phyloP scores from a whole-genome alignment of 2,888 invertebrate species.

The Isoperla grammatica region DNA sequence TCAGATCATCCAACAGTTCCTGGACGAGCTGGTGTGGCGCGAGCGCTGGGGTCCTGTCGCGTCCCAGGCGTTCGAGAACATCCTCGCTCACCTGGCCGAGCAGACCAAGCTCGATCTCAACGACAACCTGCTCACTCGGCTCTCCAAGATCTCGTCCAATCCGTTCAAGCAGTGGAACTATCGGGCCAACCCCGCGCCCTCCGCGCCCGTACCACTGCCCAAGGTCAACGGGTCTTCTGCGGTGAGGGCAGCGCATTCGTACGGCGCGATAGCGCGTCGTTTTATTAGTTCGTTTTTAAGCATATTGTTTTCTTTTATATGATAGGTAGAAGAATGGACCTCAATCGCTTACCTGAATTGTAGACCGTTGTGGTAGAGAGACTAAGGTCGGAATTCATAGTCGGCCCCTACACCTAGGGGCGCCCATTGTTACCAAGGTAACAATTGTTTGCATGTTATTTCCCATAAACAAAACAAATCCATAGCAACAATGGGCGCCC shows the following conservation, averaged over 20 bases:
- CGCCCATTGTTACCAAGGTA: too few species aligned
- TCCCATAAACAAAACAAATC: too few species aligned
- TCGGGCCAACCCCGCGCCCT: slow-evolving; percentile 3
- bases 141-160: slow-evolving; percentile 51
- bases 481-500: too few species aligned
- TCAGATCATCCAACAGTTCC: slow-evolving; percentile 83
- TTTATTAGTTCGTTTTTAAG: not conserved
- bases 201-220: slow-evolving; percentile 13
- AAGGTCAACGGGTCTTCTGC: not conserved
- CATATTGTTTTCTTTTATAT: not conserved
- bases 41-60: slow-evolving; percentile 77
- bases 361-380: too few species aligned
- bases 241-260: not conserved
- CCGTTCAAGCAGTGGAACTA: slow-evolving; percentile 62
- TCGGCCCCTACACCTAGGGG: too few species aligned
- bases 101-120: slow-evolving; percentile 62
- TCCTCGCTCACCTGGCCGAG: slow-evolving; percentile 70
- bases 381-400: too few species aligned
- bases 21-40: slow-evolving; percentile 86
- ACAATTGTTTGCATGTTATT: too few species aligned
- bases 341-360: too few species aligned
- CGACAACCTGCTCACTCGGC: slow-evolving; percentile 44
- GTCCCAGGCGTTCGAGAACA: slow-evolving; percentile 72
- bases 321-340: too few species aligned
- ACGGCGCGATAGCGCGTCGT: too few species aligned